phyloP scores from a whole-genome alignment of 2,888 invertebrate genomes.

The Frankliniella fusca region DNA sequence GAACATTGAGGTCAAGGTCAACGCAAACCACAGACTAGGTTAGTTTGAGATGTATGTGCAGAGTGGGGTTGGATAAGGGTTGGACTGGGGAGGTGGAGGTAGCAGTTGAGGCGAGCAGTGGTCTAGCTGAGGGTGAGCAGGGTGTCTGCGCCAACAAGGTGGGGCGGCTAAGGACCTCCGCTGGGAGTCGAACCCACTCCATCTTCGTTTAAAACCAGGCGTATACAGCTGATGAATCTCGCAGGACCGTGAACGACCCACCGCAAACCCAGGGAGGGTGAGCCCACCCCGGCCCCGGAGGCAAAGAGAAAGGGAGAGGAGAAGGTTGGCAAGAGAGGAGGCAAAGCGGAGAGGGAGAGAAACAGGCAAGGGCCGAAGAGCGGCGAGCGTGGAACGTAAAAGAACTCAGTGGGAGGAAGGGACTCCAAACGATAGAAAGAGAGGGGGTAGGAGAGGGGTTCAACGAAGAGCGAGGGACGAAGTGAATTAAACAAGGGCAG shows the following conservation, averaged over 20 bases:
- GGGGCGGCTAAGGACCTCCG: conserved; percentile 4
- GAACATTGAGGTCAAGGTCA: no score
- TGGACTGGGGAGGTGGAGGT: no score
- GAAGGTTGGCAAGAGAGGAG: no score
- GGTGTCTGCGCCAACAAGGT: no score
- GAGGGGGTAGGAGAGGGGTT: no score
- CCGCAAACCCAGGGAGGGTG: neutral
- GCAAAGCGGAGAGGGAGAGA: neutral
- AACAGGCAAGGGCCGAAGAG: neutral
- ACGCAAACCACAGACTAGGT: no score
- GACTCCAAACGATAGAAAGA: no score
- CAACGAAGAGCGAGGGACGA: neutral
- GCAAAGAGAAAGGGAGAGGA: no score
- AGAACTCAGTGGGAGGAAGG: neutral
- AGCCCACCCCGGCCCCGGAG: neutral
- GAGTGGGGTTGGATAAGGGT: no score
- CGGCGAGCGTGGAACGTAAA: neutral
- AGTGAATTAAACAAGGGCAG: neutral
- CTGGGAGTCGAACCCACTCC: conserved; percentile 19
- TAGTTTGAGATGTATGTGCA: no score
- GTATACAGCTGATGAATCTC: conserved; percentile 25
- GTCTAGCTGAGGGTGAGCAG: no score
- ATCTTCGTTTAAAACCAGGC: conserved; percentile 22
- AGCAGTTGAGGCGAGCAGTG: no score
- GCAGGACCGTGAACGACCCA: neutral